Base-by-base conservation (phyloP, 1,140 invertebrate species). In the Cydia amplana region DNA sequence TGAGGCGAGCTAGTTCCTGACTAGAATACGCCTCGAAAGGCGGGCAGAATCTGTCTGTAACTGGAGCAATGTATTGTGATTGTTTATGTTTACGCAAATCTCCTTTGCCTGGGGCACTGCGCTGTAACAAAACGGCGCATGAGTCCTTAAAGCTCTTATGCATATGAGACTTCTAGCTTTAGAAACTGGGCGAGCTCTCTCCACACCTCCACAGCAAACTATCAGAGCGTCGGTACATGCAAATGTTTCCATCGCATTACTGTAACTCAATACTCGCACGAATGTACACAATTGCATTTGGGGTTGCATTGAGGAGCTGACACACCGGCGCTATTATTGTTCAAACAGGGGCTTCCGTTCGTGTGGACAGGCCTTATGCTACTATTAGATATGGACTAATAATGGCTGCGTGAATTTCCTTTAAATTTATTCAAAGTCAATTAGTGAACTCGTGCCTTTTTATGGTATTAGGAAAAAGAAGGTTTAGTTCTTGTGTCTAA, bases 221-320 rank as follows among this genome's bases (percentile, higher is more conserved):
- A 73, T 73, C 72, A 73, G 72, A 20, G 23, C 49, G 40, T 70
- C 78, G 76, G 32, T 85, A 79, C 81, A 87, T 85, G 85, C 86
- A 88, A 88, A 89, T 89, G 87, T 89, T 88, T 86, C 86, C 83
- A 89, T 86, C 83, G 81, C 84, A 91, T 89, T 90, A 86, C 78
- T 86, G 88, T 92, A 92, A 92, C 88, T 89, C 87, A 88, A 92
- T 91, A 87, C 82, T 82, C 78, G 90, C 90, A 84, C 89, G 80
- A 90, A 88, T 91, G 87, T 90, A 92, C 87, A 86, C 89, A 91
- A 92, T 91, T 91, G 91, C 91, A 90, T 90, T 89, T 87, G 87
- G 91, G 89, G 89, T 87, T 85, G 88, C 88, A 89, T 86, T 87
- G 84, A 89, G 83, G 80, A 84, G 86, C 82, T 82, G 81, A 80